These are phyloP conservation scores for Neostethus bicornis DNA, from an alignment of 2,797 vertebrate genomes.

Conservation along the genomic window DNA sequence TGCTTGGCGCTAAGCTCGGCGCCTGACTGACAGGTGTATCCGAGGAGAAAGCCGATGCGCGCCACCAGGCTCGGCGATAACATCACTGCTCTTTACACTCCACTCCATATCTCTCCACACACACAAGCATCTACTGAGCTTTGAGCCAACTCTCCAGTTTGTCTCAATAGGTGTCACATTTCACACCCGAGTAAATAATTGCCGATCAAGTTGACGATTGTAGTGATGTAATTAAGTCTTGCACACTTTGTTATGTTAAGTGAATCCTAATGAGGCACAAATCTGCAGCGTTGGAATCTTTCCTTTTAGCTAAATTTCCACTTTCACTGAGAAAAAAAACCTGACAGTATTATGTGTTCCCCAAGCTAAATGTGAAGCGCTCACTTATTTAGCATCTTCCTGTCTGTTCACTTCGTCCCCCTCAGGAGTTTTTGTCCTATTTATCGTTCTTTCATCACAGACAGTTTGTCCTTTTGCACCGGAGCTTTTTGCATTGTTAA, in stretches of 20 bases:
- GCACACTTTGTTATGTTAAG: slow-evolving; percentile 67
- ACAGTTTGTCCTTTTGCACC: slow-evolving; percentile 74
- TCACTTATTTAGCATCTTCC: slow-evolving; percentile 41
- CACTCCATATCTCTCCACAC: slow-evolving; percentile 38
- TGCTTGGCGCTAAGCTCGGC: slow-evolving; percentile 62
- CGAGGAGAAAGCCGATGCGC: slow-evolving; percentile 70
- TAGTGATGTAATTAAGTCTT: slow-evolving; percentile 74
- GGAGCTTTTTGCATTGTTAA: slow-evolving; percentile 68
- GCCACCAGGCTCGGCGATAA: slow-evolving; percentile 65
- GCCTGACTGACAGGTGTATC: slow-evolving; percentile 81
- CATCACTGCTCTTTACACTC: slow-evolving; percentile 57
- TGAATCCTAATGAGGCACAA: slow-evolving; percentile 64
- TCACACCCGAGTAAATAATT: slow-evolving; percentile 76
- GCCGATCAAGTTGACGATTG: slow-evolving; percentile 73
- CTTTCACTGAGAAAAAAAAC: slow-evolving; percentile 33
- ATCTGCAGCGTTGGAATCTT: slow-evolving; percentile 30
- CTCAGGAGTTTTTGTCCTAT: slow-evolving; percentile 71
- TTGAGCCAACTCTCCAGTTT: slow-evolving; percentile 47
- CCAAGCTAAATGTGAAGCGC: slow-evolving; percentile 52
- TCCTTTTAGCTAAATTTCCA: slow-evolving; percentile 54
- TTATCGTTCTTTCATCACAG: slow-evolving; percentile 67
- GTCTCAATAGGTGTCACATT: slow-evolving; percentile 67
- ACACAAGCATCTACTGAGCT: slow-evolving; percentile 49
- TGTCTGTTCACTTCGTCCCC: slow-evolving; percentile 42
- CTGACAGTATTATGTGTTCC: slow-evolving; percentile 48